phyloP scores from a whole-genome alignment of 2,888 invertebrate genomes.

The Pseudococcus jackbeardsleyi region DNA sequence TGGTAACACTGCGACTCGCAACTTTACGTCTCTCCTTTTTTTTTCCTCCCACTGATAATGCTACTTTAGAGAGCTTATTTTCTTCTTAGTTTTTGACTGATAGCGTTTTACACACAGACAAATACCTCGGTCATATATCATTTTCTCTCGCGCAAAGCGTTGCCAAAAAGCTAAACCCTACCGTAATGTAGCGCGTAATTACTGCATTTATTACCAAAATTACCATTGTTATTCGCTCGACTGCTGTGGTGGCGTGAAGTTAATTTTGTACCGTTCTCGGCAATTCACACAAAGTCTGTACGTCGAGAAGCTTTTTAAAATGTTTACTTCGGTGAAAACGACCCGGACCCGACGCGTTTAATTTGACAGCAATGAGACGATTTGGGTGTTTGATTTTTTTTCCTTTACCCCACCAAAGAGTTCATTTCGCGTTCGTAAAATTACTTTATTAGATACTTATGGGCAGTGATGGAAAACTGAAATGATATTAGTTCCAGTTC shows the following conservation, averaged over 20 bases:
- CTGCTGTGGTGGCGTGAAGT: neutral
- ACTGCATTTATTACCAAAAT: slow-evolving; percentile 60
- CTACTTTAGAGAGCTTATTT: slow-evolving; percentile 30
- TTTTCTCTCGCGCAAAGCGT: slow-evolving; percentile 19
- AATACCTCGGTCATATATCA: slow-evolving; percentile 56
- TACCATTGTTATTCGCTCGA: slow-evolving; percentile 56
- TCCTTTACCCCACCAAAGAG: neutral
- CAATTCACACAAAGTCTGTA: neutral
- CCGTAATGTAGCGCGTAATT: slow-evolving; percentile 62
- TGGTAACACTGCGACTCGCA: slow-evolving; percentile 13
- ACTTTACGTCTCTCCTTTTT: slow-evolving; percentile 20
- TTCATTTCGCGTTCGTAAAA: too few species aligned
- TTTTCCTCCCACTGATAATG: slow-evolving; percentile 22
- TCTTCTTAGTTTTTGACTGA: slow-evolving; percentile 56
- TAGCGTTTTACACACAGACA: slow-evolving; percentile 52
- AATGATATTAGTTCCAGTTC: too few species aligned
- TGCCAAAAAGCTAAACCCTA: slow-evolving; percentile 58
- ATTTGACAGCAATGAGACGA: neutral
- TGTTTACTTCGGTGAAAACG: slow-evolving; percentile 6
- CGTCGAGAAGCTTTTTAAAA: neutral
- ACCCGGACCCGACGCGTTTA: neutral
- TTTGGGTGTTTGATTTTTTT: neutral
- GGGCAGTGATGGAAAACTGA: too few species aligned
- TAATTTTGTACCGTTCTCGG: slow-evolving; percentile 5
- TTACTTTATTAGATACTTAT: too few species aligned